Evolutionary conservation across 2,113 vertebrate genomes (phyloP).

Genomic region (Eurypyga helias): DNA sequence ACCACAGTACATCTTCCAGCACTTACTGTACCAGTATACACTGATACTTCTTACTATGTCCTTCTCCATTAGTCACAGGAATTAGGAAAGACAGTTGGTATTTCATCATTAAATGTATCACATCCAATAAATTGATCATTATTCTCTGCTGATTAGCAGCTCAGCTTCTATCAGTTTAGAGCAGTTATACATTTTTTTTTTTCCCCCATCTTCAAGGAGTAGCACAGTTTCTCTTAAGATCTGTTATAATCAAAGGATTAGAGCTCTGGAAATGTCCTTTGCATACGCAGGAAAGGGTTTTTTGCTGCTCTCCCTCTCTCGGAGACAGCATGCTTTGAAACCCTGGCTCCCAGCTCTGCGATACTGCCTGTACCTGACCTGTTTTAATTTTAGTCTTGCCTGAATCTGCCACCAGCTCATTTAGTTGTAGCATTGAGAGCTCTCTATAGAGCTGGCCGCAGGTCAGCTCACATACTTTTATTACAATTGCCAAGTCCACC

Average conservation of each 20-base stretch:
- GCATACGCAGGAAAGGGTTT: not conserved
- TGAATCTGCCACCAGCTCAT: slow-evolving; percentile 3
- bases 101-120: slow-evolving; percentile 23
- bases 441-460: not conserved
- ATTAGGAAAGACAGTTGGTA: slow-evolving; percentile 32
- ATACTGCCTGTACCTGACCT: not conserved
- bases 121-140: slow-evolving; percentile 42
- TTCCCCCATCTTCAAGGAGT: not conserved
- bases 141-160: slow-evolving; percentile 45
- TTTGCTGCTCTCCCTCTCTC: not conserved
- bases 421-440: not conserved
- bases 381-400: slow-evolving; percentile 35
- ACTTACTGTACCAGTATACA: not conserved
- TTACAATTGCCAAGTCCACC: not conserved
- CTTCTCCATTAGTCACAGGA: slow-evolving; percentile 8
- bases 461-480: not conserved
- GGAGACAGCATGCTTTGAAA: not conserved
- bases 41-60: not conserved
- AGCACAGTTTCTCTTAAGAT: slow-evolving; percentile 35
- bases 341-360: not conserved
- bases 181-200: not conserved
- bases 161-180: not conserved
- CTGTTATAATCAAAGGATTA: slow-evolving; percentile 48
- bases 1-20: not conserved
- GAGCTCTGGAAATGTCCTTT: slow-evolving; percentile 40